These are phyloP conservation scores for Neofelis nebulosa DNA, from an alignment of 2,113 vertebrate species.

Conservation along the genomic window DNA sequence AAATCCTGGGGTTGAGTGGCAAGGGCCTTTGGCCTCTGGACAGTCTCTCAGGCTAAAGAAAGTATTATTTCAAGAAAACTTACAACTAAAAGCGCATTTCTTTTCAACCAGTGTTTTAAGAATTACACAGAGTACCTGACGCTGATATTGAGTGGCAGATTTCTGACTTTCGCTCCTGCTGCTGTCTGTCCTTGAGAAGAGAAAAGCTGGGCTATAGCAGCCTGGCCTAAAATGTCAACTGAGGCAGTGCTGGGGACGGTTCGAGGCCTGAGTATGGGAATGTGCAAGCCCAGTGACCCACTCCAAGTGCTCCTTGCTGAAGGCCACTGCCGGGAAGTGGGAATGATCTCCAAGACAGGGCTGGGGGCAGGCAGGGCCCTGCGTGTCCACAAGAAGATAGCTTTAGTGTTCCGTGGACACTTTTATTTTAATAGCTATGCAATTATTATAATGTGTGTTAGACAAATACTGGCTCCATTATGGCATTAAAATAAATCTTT, in stretches of 20 bases:
- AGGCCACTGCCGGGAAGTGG: accelerated
- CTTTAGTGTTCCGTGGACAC: not conserved
- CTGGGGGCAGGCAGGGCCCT: no score
- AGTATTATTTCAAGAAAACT: not conserved
- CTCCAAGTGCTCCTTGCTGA: slow-evolving; percentile 23
- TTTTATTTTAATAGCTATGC: not conserved
- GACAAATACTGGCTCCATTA: not conserved
- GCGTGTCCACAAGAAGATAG: not conserved
- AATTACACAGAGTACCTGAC: not conserved
- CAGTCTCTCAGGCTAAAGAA: not conserved
- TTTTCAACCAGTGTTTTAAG: not conserved
- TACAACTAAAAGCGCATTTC: not conserved
- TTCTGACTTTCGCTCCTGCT: slow-evolving; percentile 40
- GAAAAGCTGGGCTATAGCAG: not conserved
- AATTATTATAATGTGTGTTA: not conserved
- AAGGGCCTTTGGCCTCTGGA: not conserved
- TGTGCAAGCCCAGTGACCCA: not conserved
- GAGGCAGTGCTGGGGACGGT: slow-evolving; percentile 8
- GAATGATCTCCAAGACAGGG: not conserved
- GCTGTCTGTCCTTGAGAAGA: slow-evolving; percentile 25
- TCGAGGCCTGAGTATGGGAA: slow-evolving; percentile 14
- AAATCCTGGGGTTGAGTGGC: not conserved
- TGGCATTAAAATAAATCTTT: not conserved
- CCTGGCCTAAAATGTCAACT: not conserved
- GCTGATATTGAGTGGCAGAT: slow-evolving; percentile 53